Evolutionary conservation across 2,797 vertebrate species (phyloP).

Genomic region (Vespertilio murinus): DNA sequence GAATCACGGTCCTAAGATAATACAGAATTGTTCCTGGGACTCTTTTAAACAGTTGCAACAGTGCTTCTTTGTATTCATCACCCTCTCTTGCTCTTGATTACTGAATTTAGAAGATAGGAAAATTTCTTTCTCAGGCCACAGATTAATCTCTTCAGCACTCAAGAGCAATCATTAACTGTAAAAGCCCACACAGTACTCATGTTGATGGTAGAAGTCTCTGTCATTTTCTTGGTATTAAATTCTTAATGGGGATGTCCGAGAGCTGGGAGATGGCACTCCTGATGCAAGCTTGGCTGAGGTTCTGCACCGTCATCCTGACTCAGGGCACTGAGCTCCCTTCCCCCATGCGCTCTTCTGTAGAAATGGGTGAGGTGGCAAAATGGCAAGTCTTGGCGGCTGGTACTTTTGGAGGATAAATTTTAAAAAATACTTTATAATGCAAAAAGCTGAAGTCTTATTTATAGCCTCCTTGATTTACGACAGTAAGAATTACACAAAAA

Average conservation of each 20-base stretch:
- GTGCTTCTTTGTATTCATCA: conserved; percentile 42
- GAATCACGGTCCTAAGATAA: background rate
- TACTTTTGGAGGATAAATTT: background rate
- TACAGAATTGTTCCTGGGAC: background rate
- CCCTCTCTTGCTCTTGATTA: conserved; percentile 54
- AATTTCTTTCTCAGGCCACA: conserved; percentile 58
- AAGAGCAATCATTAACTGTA: conserved; percentile 65
- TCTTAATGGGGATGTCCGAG: conserved; percentile 70
- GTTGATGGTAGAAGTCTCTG: conserved; percentile 44
- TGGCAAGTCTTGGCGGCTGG: background rate
- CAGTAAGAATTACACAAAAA: background rate
- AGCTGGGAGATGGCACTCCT: background rate
- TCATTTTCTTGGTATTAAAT: conserved; percentile 74
- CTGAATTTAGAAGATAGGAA: conserved; percentile 45
- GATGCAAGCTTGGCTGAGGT: background rate
- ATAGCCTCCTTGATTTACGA: conserved; percentile 47
- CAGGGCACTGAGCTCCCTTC: background rate
- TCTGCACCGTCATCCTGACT: background rate
- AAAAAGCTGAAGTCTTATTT: conserved; percentile 39
- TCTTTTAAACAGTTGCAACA: background rate
- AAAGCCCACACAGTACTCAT: conserved; percentile 60
- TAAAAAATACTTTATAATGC: background rate
- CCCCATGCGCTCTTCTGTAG: background rate
- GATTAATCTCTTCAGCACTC: conserved; percentile 58
- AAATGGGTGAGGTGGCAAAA: background rate